A percentile compares a stretch with the other conserved stretches of the same genome.
These are phyloP conservation scores for Taeniopygia guttata DNA, from an alignment of 2,797 vertebrate genomes.

Conservation along the genomic window DNA sequence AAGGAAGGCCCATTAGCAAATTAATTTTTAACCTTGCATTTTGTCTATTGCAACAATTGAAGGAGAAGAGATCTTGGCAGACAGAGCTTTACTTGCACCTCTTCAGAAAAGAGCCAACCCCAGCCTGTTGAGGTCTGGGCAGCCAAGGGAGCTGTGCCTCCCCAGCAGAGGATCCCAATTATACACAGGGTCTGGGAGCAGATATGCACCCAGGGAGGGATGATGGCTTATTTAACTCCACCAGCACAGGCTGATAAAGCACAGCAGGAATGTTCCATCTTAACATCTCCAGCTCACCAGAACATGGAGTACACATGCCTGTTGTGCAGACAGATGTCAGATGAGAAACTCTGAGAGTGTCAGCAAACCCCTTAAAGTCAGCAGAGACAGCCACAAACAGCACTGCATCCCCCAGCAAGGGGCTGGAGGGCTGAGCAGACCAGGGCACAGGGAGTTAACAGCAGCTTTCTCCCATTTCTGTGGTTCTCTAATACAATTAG, in stretches of 20 bases:
- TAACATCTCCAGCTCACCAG: neutral
- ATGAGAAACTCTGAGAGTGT: neutral
- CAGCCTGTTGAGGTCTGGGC: neutral
- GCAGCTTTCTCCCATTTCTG: neutral
- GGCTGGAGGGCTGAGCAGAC: neutral
- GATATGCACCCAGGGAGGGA: neutral
- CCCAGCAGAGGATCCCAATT: neutral
- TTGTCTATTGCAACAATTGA: neutral
- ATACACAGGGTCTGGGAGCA: neutral
- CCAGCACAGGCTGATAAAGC: neutral
- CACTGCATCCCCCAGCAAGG: neutral
- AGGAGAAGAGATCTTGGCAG: neutral
- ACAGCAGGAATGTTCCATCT: neutral
- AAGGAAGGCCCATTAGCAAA: slow-evolving; percentile 4
- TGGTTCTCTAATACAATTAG: slow-evolving; percentile 54
- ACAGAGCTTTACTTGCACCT: neutral
- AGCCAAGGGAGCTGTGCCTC: neutral
- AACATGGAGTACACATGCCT: neutral
- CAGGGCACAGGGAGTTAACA: neutral
- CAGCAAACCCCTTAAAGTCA: neutral
- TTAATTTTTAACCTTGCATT: slow-evolving; percentile 19
- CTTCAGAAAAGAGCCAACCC: neutral
- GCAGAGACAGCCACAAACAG: neutral
- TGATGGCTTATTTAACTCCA: neutral
- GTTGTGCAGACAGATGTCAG: neutral